Percentiles rank a stretch among this genome's conserved stretches.
phyloP scores from a whole-genome alignment of 2,888 invertebrate genomes.

The Uropetala carovei region DNA sequence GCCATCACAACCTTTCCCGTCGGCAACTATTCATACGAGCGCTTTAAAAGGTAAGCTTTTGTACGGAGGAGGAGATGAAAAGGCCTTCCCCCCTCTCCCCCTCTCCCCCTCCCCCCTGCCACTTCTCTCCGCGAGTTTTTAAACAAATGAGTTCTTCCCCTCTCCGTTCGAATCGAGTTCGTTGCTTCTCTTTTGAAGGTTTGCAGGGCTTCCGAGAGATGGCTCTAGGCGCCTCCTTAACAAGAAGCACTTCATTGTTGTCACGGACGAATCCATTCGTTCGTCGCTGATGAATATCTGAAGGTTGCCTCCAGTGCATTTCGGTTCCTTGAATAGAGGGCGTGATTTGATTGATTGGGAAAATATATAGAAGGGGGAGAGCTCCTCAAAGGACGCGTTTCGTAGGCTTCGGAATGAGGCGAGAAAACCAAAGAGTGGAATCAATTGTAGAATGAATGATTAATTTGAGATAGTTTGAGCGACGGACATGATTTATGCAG shows the following conservation, averaged over 20 bases:
- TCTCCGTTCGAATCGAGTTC: slow-evolving; percentile 17
- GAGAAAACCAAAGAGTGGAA: slow-evolving; percentile 15
- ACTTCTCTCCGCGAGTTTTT: not conserved
- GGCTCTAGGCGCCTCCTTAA: not conserved
- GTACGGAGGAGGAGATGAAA: not conserved
- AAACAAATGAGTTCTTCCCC: slow-evolving; percentile 31
- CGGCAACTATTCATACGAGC: not conserved
- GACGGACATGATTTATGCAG: slow-evolving; percentile 28
- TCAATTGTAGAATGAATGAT: slow-evolving; percentile 29
- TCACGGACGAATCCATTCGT: not conserved
- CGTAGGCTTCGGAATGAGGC: slow-evolving; percentile 9
- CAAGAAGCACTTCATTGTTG: slow-evolving; percentile 21
- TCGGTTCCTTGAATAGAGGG: slow-evolving; percentile 29
- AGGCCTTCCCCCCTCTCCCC: not conserved
- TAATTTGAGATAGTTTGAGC: not conserved
- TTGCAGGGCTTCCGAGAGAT: slow-evolving; percentile 18
- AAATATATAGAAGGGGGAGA: not conserved
- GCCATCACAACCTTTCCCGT: too few relatives aligned
- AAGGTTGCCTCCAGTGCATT: slow-evolving; percentile 44
- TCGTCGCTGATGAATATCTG: slow-evolving; percentile 16
- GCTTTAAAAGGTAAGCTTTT: not conserved
- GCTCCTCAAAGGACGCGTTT: not conserved
- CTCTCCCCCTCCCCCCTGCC: not conserved
- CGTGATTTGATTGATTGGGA: slow-evolving; percentile 58
- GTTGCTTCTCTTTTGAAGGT: not conserved